Conservation (phyloP, 2,888 invertebrate species). For the Scotopteryx bipunctaria region DNA sequence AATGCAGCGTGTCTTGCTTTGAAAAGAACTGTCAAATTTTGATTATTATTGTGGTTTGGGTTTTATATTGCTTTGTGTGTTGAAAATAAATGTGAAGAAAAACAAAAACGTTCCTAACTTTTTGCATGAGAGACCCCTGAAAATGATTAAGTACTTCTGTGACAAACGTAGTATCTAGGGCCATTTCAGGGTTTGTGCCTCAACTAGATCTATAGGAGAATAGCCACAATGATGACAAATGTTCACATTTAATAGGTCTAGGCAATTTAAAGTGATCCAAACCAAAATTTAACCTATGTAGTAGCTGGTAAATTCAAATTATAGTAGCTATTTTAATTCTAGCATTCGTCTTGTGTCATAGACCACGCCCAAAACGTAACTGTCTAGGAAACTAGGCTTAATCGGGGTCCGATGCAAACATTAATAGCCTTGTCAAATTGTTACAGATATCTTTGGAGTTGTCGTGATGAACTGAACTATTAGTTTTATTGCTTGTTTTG, state of each 20-base stretch:
- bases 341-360: conserved; percentile 30
- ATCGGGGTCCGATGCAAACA: conserved; percentile 49
- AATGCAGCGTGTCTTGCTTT: conserved; percentile 6
- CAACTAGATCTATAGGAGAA: too few species aligned
- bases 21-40: not conserved
- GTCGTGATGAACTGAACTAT: conserved; percentile 49
- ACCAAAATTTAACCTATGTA: too few species aligned
- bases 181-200: too few species aligned
- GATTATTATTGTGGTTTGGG: not conserved
- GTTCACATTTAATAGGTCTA: too few species aligned
- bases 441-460: conserved; percentile 45
- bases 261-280: too few species aligned
- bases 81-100: too few species aligned
- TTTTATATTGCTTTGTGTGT: not conserved
- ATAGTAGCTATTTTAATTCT: not conserved
- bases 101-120: not conserved
- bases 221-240: too few species aligned
- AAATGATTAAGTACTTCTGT: too few species aligned
- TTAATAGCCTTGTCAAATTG: conserved; percentile 64
- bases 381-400: conserved; percentile 56
- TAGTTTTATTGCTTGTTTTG: conserved; percentile 52
- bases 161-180: too few species aligned
- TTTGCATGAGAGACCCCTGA: not conserved
- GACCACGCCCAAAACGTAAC: conserved; percentile 43
- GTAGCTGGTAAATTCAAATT: not conserved